Evolutionary conservation across 2,113 vertebrate genomes (phyloP), one percentile per base, ranked within the genome.

Genomic region (Neogale vison): DNA sequence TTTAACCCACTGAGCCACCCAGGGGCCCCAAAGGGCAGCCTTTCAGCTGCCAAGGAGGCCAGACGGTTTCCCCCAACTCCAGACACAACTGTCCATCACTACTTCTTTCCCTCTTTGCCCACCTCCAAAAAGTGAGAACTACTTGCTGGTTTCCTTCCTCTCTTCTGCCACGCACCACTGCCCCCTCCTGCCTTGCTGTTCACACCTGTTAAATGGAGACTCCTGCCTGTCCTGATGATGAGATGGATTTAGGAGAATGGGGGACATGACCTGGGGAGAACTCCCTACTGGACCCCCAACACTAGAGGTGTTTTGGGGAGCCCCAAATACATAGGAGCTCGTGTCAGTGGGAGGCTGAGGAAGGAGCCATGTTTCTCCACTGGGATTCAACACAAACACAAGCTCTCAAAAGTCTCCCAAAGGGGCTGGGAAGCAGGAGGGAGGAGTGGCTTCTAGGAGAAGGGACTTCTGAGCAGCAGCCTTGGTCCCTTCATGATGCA

Each of bases 161-260:
- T 86, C 0, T 1, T 2, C 10, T 2, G 11, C 74, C 17, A 0
- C 11, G 31, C 17, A 6, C 59, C 12, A 0, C 26, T 3, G 20
- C 5, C 88, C n/a, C 4, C 3, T 26, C 29, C 1, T 0, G 47
- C 89, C 69, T 65, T 1, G 6, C 23, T 7, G 1, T 15, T 17
- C 47, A 18, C 13, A 14, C 24, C 59, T 20, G 20, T 23, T 5
- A 45, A 81, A 39, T 0, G 36, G 29, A 65, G 29, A 34, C 47
- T 47, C 67, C 0, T 4, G 20, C 36, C 36, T 50, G 20, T 9
- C 23, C 42, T 45, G 20, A 34, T 1, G 39, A 61, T 8, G 52
- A 74, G 26, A 45, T 13, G 24, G 26, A 36, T 18, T 69, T 57
- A 50, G 34, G 85, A 34, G 45, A 31, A 45, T 24, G 17, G 72